Evolutionary conservation across 2,888 invertebrate species (phyloP), one percentile per base, ranked within the genome.

Genomic region (Hyalella azteca): DNA sequence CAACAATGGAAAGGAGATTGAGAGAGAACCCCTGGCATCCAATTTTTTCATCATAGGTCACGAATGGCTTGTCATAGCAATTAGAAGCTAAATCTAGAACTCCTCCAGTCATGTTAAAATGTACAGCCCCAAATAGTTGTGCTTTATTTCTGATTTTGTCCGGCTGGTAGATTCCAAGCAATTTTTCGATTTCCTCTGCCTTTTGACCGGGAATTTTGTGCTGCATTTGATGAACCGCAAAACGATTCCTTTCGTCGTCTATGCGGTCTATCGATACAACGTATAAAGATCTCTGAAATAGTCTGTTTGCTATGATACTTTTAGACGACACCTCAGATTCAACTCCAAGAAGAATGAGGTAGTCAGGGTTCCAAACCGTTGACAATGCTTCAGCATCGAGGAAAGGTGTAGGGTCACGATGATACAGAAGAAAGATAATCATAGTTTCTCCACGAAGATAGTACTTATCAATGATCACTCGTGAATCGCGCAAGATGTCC

Each of bases 41-140:
- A 3, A 22, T 36, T 5, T 66, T 36, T 45, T 9, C 15, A 9
- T 36, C 66, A 66, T 5, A 29, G 26, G 26, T 22, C 29, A 78
- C 78, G 73, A 82, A 80, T n/a, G 82, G 82, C 54, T 80, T 80
- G 73, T 80, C 80, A n/a, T 80, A 78, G 36, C 82, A 82, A 19
- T 29, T 36, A 5, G 66, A 66, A 15, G 36, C 66, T 19, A 66
- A 19, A 5, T 36, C 29, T n/a, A 66, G 5, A 7, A 66, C 4
- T 15, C 66, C 66, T 36, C 66, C 66, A 9, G 32, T 7, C 5
- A 66, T 36, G 26, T 66, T 29, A 19, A 36, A 36, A n/a, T 39
- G 66, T 19, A 19, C 11, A 2, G 36, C 7, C 29, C 66, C 36
- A 66, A 66, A 66, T 5, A 66, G 26, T 19, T 66, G 29, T 1